These are phyloP conservation scores for Cherax destructor DNA, from an alignment of 1,140 invertebrate genomes.

Conservation along the genomic window DNA sequence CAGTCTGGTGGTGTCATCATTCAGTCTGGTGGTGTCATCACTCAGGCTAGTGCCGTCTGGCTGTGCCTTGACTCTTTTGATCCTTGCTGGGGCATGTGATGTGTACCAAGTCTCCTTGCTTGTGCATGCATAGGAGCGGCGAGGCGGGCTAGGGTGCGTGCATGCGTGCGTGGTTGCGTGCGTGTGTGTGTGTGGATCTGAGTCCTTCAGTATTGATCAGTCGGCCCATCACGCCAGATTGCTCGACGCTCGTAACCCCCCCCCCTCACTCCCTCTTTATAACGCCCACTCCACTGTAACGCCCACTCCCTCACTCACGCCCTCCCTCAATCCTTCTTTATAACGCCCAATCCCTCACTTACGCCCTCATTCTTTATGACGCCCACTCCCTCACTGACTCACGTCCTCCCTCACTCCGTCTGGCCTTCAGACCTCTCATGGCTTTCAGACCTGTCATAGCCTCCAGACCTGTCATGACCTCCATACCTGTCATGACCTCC, in stretches of 20 bases:
- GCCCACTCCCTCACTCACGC: slow-evolving; percentile 24
- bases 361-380: too few relatives aligned
- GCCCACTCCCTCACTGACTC: background rate
- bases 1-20: too few relatives aligned
- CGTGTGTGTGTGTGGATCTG: slow-evolving; percentile 29
- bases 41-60: too few relatives aligned
- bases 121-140: background rate
- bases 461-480: too few relatives aligned
- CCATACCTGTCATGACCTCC: too few relatives aligned
- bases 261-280: background rate
- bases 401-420: background rate
- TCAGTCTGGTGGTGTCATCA: too few relatives aligned
- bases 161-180: background rate
- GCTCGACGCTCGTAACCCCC: slow-evolving; percentile 40
- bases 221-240: slow-evolving; percentile 57
- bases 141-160: background rate
- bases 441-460: too few relatives aligned
- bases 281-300: background rate
- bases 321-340: background rate
- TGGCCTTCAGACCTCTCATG: too few relatives aligned
- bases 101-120: background rate
- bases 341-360: background rate
- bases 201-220: slow-evolving; percentile 63
- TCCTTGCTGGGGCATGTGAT: background rate
- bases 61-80: background rate